Evolutionary conservation across 2,888 invertebrate species (phyloP).

Genomic region (Iphiclides podalirius): DNA sequence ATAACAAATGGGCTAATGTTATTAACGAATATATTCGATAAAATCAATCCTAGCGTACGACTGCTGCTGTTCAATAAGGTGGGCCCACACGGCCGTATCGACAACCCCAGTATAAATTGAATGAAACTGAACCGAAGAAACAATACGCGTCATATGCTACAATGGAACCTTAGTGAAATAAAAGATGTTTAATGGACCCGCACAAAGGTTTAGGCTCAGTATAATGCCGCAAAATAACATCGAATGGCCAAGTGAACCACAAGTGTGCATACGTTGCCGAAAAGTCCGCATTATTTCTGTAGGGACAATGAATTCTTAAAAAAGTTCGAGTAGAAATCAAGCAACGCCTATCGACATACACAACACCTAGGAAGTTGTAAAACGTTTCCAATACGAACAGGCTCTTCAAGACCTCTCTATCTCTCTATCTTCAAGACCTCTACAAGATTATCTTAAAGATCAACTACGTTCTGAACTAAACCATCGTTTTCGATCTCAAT

Average conservation of each 20-base stretch:
- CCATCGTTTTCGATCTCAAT: too few species aligned
- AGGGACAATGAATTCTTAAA: too few species aligned
- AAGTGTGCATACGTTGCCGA: too few species aligned
- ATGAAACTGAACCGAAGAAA: background rate
- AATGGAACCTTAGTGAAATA: background rate
- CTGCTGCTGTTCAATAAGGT: constrained; percentile 23
- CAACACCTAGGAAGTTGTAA: too few species aligned
- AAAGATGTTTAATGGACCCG: background rate
- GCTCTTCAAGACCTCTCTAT: too few species aligned
- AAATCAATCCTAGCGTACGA: constrained; percentile 38
- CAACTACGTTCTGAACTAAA: too few species aligned
- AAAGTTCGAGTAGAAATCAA: too few species aligned
- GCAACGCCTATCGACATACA: too few species aligned
- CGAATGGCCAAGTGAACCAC: background rate
- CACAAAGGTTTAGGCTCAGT: background rate
- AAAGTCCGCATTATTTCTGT: background rate
- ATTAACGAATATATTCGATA: constrained; percentile 43
- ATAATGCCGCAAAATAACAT: background rate
- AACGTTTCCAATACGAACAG: too few species aligned
- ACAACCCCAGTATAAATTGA: background rate
- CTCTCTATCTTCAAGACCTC: too few species aligned
- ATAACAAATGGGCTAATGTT: constrained; percentile 44
- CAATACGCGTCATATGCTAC: background rate
- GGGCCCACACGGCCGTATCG: background rate
- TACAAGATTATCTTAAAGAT: too few species aligned